Evolutionary conservation across 2,797 vertebrate genomes (phyloP), one percentile per base, ranked within the genome.

Genomic region (Leuciscus waleckii): DNA sequence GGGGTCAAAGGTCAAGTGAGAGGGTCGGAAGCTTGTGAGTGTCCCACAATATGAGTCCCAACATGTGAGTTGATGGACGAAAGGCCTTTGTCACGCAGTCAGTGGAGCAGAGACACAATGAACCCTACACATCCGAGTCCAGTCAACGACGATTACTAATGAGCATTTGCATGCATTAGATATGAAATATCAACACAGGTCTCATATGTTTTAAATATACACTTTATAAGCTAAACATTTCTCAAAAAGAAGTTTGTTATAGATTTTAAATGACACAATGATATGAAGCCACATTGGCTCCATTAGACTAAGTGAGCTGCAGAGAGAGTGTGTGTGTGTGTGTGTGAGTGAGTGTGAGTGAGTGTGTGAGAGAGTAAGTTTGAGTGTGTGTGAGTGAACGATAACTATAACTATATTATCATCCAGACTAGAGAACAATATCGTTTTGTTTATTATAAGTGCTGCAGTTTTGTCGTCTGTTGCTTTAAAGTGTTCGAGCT

Each of bases 101-200:
- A 80, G 89, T 90, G 70, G 84, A 81, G 54, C 71, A 88, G 87
- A 89, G 49, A 75, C 77, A 46, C 43, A 4, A 13, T 46, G 43
- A 46, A 10, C 41, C 43, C 10, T 4, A 43, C 13, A 46, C 43
- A 46, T 13, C 43, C 16, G 1, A 41, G 14, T 46, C 13, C 46
- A 16, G 46, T 16, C 43, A 46, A 4, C 13, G 13, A 16, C 14
- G 46, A 46, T 5, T 5, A 14, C 4, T 1, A 16, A 46, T 16
- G 46, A 0, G 39, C 1, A 26, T 16, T 19, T 19, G 14, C 29
- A 19, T 10, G 70, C 16, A 8, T 29, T 17, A 71, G 41, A 46
- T 46, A 16, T 19, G n/a, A 73, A 29, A 46, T 49, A 73, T 73
- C 4, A 73, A 2, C 23, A 2, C n/a, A 10, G 13, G n/a, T 17